Percentiles rank a stretch among this genome's conserved stretches.
Conservation (phyloP, 2,113 vertebrate species). For the Echinops telfairi region DNA sequence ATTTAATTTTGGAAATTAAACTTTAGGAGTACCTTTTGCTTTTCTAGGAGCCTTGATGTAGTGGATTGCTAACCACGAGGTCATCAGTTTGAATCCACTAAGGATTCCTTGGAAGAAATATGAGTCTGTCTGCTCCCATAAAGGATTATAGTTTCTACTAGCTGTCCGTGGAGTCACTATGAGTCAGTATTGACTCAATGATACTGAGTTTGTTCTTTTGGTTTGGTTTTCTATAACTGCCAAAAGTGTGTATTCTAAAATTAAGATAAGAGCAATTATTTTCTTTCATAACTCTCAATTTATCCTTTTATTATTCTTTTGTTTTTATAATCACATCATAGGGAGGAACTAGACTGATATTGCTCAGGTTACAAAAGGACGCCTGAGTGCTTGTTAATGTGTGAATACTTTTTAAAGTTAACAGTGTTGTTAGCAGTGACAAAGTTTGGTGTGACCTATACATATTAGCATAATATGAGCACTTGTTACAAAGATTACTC, state of each 20-base stretch:
- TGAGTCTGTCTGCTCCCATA: too few relatives aligned
- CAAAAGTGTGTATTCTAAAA: not conserved
- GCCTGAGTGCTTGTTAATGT: not conserved
- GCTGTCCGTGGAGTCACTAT: too few relatives aligned
- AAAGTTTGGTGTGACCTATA: not conserved
- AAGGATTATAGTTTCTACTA: too few relatives aligned
- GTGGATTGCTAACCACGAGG: too few relatives aligned
- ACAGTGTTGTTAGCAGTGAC: not conserved
- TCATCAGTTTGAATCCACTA: too few relatives aligned
- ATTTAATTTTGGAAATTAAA: slow-evolving; percentile 26
- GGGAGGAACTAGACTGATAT: not conserved
- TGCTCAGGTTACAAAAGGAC: not conserved
- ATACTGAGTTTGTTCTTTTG: too few relatives aligned
- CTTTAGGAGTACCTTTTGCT: not conserved
- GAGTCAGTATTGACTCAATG: too few relatives aligned
- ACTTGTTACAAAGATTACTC: not conserved
- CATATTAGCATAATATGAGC: not conserved
- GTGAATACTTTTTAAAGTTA: not conserved
- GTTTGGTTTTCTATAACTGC: not conserved
- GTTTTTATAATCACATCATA: not conserved
- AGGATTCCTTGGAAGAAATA: too few relatives aligned
- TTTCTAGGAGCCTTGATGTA: too few relatives aligned
- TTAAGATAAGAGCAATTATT: not conserved
- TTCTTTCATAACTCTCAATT: not conserved
- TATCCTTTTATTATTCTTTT: not conserved